A percentile compares a stretch with the other conserved stretches of the same genome.
phyloP scores from a whole-genome alignment of 1,140 invertebrate species.

The Idris sp. region DNA sequence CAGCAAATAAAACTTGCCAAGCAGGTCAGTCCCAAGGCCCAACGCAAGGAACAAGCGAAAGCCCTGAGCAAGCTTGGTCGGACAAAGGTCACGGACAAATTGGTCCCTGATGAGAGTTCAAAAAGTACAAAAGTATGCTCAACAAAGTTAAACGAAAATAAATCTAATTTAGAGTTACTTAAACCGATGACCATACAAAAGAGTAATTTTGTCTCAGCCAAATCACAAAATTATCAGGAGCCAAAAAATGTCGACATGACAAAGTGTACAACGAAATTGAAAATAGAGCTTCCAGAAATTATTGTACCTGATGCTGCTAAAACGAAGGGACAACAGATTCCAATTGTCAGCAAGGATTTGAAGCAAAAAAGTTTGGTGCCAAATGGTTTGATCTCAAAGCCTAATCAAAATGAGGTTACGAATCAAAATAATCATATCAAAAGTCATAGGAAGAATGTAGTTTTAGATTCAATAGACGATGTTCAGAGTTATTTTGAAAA shows the following conservation, averaged over 20 bases:
- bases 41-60: slow-evolving; percentile 71
- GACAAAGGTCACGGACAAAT: slow-evolving; percentile 66
- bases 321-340: slow-evolving; percentile 63
- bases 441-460: slow-evolving; percentile 26
- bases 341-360: slow-evolving; percentile 68
- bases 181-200: slow-evolving; percentile 55
- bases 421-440: slow-evolving; percentile 67
- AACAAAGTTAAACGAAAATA: slow-evolving; percentile 64
- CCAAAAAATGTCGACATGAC: slow-evolving; percentile 10
- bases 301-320: slow-evolving; percentile 70
- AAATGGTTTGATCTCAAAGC: slow-evolving; percentile 67
- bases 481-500: too few species aligned
- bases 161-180: slow-evolving; percentile 67
- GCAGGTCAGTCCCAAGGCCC: slow-evolving; percentile 71
- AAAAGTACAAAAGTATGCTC: slow-evolving; percentile 58
- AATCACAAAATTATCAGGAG: slow-evolving; percentile 37
- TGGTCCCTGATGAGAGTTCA: slow-evolving; percentile 60
- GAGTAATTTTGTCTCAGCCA: slow-evolving; percentile 49
- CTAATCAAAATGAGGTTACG: slow-evolving; percentile 54
- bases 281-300: slow-evolving; percentile 70
- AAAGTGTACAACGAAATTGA: slow-evolving; percentile 66
- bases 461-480: slow-evolving; percentile 36
- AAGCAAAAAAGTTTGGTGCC: slow-evolving; percentile 63
- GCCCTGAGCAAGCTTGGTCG: slow-evolving; percentile 69
- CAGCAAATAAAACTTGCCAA: slow-evolving; percentile 70